A percentile compares a stretch with the other conserved stretches of the same genome.
phyloP scores from a whole-genome alignment of 2,888 invertebrate species.

The Tachina fera region DNA sequence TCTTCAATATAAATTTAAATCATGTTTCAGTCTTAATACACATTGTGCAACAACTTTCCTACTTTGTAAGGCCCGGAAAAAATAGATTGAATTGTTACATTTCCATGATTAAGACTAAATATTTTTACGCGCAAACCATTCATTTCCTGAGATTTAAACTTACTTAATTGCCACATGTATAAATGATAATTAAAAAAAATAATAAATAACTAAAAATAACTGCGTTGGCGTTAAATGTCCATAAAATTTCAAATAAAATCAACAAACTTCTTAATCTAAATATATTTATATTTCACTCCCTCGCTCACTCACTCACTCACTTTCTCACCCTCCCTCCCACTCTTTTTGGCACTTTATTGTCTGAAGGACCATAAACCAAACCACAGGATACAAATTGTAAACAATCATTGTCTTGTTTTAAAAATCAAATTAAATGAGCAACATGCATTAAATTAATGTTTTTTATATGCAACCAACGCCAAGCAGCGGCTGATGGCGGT shows the following conservation, averaged over 20 bases:
- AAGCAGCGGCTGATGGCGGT: background rate
- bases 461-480: background rate
- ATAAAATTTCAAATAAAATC: conserved; percentile 26
- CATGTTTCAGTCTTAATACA: too few species aligned
- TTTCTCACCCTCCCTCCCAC: background rate
- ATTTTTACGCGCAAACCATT: too few species aligned
- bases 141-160: too few species aligned
- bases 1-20: too few species aligned
- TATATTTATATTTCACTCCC: too few species aligned
- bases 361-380: conserved; percentile 55
- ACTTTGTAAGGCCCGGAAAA: too few species aligned
- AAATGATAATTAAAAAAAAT: background rate
- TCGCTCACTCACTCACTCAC: background rate
- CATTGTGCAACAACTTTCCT: too few species aligned
- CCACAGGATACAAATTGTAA: conserved; percentile 65
- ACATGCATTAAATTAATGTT: conserved; percentile 57
- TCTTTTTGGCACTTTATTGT: background rate
- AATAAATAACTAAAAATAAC: background rate
- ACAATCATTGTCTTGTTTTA: conserved; percentile 25
- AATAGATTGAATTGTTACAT: too few species aligned
- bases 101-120: too few species aligned
- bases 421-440: conserved; percentile 70
- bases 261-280: background rate
- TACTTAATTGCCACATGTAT: too few species aligned
- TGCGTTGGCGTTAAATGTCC: background rate